Conservation (phyloP, 1,140 invertebrate genomes). For the Zaprionus tsacasi region DNA sequence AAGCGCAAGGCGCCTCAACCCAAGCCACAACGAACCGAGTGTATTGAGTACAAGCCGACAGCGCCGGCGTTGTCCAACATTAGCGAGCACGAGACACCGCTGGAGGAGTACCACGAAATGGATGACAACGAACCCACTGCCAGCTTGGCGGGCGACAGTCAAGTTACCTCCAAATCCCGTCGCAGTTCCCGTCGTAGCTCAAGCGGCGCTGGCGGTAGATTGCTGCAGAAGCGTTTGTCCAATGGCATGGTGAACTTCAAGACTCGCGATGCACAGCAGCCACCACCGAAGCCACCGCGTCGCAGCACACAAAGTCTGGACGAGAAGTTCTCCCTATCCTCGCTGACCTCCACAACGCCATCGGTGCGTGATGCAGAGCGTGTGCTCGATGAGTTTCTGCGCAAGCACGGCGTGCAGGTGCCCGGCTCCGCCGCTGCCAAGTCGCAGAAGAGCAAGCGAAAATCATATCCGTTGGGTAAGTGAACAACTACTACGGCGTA, state of each 20-base stretch:
- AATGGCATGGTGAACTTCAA: constrained; percentile 60
- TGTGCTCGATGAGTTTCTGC: constrained; percentile 72
- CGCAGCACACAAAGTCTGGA: constrained; percentile 61
- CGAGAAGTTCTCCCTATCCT: constrained; percentile 57
- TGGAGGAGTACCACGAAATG: constrained; percentile 38
- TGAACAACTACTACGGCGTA: constrained; percentile 15
- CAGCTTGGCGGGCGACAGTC: constrained; percentile 17
- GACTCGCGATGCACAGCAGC: constrained; percentile 41
- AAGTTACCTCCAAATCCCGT: constrained; percentile 25
- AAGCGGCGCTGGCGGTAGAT: constrained; percentile 49
- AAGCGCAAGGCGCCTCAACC: not conserved
- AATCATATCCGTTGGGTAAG: constrained; percentile 77
- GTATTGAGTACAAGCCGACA: constrained; percentile 47
- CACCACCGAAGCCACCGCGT: constrained; percentile 76
- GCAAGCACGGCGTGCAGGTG: constrained; percentile 58
- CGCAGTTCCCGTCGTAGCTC: constrained; percentile 59
- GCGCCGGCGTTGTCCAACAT: constrained; percentile 67
- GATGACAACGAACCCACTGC: constrained; percentile 18
- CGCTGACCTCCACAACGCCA: constrained; percentile 64
- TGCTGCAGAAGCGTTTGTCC: constrained; percentile 71
- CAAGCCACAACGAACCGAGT: constrained; percentile 25
- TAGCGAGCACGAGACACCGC: constrained; percentile 59
- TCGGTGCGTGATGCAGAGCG: constrained; percentile 73
- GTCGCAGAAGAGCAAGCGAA: constrained; percentile 48
- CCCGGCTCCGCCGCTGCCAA: constrained; percentile 21